Evolutionary conservation across 2,888 invertebrate species (phyloP).

Genomic region (Pollenia griseotomentosa): DNA sequence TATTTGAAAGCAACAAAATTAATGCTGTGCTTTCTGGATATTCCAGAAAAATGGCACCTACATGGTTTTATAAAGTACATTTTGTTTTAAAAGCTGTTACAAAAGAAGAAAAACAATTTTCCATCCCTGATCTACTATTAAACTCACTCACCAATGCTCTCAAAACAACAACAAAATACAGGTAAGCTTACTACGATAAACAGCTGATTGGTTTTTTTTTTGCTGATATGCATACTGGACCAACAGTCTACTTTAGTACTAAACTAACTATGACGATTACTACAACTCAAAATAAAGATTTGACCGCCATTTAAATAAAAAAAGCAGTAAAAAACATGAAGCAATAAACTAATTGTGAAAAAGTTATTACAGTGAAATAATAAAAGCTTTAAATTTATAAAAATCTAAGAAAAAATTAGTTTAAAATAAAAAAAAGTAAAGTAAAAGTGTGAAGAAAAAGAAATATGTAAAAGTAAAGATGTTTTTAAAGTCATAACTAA

Average conservation of each 20-base stretch:
- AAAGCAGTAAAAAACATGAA: conserved; percentile 3
- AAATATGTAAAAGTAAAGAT: background rate
- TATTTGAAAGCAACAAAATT: too few species aligned
- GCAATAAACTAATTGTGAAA: conserved; percentile 27
- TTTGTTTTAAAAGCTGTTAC: background rate
- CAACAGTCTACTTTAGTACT: conserved; percentile 38
- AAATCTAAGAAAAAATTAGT: background rate
- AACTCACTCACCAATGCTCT: background rate
- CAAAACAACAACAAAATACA: conserved; percentile 46
- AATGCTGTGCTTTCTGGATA: too few species aligned
- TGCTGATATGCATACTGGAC: conserved; percentile 14
- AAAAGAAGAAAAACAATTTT: background rate
- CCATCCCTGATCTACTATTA: conserved; percentile 13
- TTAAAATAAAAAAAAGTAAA: conserved; percentile 4
- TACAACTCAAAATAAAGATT: background rate
- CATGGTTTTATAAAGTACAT: too few species aligned
- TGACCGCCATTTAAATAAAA: conserved; percentile 22
- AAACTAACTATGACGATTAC: background rate
- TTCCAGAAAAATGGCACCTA: too few species aligned
- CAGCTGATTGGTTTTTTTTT: conserved; percentile 47
- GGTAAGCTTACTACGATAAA: conserved; percentile 50
- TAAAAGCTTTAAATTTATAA: background rate
- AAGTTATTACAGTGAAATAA: conserved; percentile 12
- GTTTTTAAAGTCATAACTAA: background rate
- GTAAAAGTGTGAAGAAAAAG: background rate